Evolutionary conservation across 2,888 invertebrate genomes (phyloP).

Genomic region (Eulithis testata): DNA sequence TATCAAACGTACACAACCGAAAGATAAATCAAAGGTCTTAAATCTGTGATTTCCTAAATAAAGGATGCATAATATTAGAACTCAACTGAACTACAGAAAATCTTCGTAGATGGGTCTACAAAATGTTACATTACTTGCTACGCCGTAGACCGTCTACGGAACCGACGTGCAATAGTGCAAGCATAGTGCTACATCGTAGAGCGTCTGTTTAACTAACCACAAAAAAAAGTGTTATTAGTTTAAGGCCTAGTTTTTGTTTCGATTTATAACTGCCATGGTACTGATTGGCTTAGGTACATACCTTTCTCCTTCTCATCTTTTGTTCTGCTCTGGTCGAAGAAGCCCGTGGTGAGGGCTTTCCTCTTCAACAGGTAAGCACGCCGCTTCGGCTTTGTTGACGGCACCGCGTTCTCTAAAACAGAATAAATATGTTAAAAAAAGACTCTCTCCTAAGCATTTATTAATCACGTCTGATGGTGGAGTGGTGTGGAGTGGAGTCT

Average conservation of each 20-base stretch:
- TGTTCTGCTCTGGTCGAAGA: conserved; percentile 88
- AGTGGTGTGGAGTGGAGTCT: too few relatives aligned
- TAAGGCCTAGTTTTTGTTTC: too few relatives aligned
- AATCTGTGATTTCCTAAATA: too few relatives aligned
- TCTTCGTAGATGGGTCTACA: not conserved
- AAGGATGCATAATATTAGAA: too few relatives aligned
- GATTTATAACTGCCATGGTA: too few relatives aligned
- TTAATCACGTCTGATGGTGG: too few relatives aligned
- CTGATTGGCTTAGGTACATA: conserved; percentile 46
- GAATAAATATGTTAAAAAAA: not conserved
- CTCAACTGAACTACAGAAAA: too few relatives aligned
- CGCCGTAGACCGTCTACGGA: conserved; percentile 20
- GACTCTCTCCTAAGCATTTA: not conserved
- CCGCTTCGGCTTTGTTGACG: conserved; percentile 88
- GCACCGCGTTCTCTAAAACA: conserved; percentile 68
- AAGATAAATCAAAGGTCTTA: too few relatives aligned
- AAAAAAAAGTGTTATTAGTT: too few relatives aligned
- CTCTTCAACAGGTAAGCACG: conserved; percentile 92
- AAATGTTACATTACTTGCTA: conserved; percentile 10
- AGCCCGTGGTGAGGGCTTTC: conserved; percentile 94
- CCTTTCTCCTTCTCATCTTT: conserved; percentile 90
- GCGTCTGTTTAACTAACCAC: not conserved
- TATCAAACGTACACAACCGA: too few relatives aligned
- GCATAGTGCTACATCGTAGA: conserved; percentile 11
- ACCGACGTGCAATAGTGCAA: not conserved